Conservation (phyloP, 2,113 vertebrate genomes). For the Psammodynastes pulverulentus region DNA sequence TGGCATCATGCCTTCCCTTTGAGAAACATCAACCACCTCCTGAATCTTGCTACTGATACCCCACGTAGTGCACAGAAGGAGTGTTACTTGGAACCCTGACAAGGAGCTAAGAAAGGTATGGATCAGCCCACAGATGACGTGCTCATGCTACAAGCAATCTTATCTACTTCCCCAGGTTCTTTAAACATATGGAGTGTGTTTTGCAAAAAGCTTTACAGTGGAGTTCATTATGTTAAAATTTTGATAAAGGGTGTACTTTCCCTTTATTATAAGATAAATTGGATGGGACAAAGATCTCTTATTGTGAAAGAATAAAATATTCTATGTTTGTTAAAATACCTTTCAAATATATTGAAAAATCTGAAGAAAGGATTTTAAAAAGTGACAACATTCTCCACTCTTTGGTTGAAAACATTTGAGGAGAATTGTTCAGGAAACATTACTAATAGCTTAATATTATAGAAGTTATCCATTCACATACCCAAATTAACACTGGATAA, state of each 20-base stretch:
- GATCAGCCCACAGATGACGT: not conserved
- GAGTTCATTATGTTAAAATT: not conserved
- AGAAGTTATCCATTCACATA: not conserved
- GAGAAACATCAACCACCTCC: not conserved
- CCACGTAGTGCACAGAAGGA: not conserved
- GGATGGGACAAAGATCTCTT: not conserved
- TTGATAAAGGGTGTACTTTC: not conserved
- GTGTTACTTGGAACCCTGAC: no score
- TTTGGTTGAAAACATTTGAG: not conserved
- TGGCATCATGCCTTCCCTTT: not conserved
- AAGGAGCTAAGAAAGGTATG: not conserved
- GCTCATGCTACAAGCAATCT: not conserved
- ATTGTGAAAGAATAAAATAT: not conserved
- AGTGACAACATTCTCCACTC: not conserved
- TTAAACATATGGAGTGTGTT: not conserved
- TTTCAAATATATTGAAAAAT: not conserved
- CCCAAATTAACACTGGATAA: not conserved
- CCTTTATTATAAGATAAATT: not conserved
- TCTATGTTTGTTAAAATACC: not conserved
- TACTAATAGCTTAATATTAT: not conserved
- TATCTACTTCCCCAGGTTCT: not conserved
- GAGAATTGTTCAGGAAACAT: not conserved
- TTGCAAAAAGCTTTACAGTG: not conserved
- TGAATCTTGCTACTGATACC: not conserved
- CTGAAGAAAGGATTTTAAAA: conserved; percentile 4